Conservation (phyloP, 2,113 vertebrate species). For the Pristiophorus japonicus region DNA sequence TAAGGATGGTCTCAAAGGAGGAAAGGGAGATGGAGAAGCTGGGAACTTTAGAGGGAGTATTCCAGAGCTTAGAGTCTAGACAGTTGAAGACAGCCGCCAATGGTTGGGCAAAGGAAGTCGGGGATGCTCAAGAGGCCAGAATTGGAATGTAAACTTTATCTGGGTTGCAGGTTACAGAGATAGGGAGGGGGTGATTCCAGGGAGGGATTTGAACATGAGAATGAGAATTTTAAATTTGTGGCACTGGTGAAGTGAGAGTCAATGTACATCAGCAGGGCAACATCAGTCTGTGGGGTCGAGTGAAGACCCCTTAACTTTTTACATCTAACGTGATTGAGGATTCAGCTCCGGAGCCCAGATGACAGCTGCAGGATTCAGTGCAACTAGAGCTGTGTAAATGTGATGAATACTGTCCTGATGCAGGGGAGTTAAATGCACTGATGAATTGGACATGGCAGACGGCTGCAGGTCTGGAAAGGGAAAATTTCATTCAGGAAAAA, state of each 20-base stretch:
- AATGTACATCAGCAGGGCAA: background rate
- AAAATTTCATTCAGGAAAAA: background rate
- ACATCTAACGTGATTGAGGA: background rate
- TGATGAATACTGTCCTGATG: background rate
- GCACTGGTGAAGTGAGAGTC: background rate
- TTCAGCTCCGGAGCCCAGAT: no score
- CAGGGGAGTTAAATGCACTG: slow-evolving; percentile 3
- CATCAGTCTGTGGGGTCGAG: background rate
- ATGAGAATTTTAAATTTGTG: background rate
- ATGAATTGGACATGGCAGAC: slow-evolving; percentile 19
- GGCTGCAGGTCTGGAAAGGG: slow-evolving; percentile 13
- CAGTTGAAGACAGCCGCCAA: background rate
- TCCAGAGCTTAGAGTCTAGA: background rate
- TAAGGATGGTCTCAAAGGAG: background rate
- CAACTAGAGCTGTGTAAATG: background rate
- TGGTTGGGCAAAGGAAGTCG: background rate
- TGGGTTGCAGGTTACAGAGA: background rate
- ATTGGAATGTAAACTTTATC: background rate
- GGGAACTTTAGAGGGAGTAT: background rate
- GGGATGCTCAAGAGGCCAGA: background rate
- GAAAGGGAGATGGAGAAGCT: background rate
- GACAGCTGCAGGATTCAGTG: background rate
- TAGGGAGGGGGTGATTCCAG: background rate
- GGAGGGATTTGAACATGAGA: background rate
- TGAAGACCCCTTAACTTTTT: background rate